Conservation (phyloP, 1,140 invertebrate genomes). For the Asobara japonica region DNA sequence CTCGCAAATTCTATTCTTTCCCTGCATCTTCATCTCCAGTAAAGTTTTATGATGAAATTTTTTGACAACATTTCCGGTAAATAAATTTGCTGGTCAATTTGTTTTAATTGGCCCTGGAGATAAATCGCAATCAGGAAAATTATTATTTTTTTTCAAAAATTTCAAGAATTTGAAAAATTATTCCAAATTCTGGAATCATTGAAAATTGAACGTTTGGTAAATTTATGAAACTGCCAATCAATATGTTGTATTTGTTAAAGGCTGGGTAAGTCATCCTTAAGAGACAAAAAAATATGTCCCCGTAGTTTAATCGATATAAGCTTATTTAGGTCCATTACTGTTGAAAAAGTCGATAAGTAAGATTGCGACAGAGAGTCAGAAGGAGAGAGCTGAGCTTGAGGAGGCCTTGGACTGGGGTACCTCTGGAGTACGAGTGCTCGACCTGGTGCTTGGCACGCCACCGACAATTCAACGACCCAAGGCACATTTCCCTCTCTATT, state of each 20-base stretch:
- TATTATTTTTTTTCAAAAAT: too few species aligned
- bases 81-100: too few species aligned
- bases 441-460: constrained; percentile 31
- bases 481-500: background rate
- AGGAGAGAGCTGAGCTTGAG: background rate
- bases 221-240: too few species aligned
- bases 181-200: too few species aligned
- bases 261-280: too few species aligned
- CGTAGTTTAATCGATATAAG: constrained; percentile 43
- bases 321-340: constrained; percentile 43
- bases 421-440: background rate
- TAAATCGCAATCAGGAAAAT: too few species aligned
- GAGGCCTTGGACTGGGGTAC: background rate
- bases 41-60: too few species aligned
- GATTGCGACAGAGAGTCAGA: background rate
- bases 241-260: too few species aligned
- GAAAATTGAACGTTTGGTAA: too few species aligned
- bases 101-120: too few species aligned
- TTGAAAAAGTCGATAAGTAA: constrained; percentile 36
- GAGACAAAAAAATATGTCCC: constrained; percentile 41
- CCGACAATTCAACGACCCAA: constrained; percentile 27
- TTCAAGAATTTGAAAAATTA: too few species aligned
- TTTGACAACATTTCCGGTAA: too few species aligned
- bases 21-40: background rate
- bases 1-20: background rate